phyloP scores from a whole-genome alignment of 2,797 vertebrate species.

The Garrulus glandarius region DNA sequence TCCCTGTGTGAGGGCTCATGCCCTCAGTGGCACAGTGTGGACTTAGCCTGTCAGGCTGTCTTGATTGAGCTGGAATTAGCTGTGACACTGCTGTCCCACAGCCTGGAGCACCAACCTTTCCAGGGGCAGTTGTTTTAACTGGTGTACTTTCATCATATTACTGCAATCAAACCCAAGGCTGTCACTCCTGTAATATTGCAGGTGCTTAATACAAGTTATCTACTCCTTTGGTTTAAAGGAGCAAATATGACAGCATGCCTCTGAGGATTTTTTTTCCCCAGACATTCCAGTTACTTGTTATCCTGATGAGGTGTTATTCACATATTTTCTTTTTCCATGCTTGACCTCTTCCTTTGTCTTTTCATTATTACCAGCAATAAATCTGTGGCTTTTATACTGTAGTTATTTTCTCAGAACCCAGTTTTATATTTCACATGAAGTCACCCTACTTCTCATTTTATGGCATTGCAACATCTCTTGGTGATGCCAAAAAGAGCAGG shows the following conservation, averaged over 20 bases:
- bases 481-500: not conserved
- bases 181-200: not conserved
- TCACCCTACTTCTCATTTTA: not conserved
- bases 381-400: not conserved
- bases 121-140: not conserved
- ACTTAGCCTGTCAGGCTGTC: not conserved
- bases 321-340: not conserved
- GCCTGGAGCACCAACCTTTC: not conserved
- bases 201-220: not conserved
- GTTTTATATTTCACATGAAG: not conserved
- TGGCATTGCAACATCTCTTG: not conserved
- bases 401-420: not conserved
- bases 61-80: not conserved
- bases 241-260: not conserved
- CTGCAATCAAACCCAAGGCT: not conserved
- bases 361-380: not conserved
- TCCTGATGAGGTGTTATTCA: constrained; percentile 8
- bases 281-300: not conserved
- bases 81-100: not conserved
- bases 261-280: not conserved
- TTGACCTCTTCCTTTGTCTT: not conserved
- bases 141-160: not conserved
- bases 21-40: not conserved
- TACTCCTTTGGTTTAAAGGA: not conserved
- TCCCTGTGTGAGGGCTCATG: not conserved